phyloP scores from a whole-genome alignment of 2,888 invertebrate species.

The Tinea semifulvella region DNA sequence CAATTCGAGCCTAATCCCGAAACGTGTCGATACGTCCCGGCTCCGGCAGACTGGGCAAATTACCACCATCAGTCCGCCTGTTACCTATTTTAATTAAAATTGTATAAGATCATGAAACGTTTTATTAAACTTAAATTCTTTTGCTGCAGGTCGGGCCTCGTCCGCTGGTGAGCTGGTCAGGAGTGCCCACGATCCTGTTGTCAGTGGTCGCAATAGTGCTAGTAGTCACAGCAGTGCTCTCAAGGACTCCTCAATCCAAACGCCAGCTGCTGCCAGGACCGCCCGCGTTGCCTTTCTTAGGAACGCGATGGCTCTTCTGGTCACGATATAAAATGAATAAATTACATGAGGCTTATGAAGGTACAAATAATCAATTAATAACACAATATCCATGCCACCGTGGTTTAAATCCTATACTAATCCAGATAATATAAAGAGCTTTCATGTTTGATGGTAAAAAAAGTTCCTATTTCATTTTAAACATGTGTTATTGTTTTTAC shows the following conservation, averaged over 20 bases:
- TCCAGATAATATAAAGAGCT: too few species aligned
- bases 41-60: too few species aligned
- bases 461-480: too few species aligned
- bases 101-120: too few species aligned
- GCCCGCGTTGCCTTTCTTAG: constrained; percentile 73
- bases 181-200: constrained; percentile 47
- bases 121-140: too few species aligned
- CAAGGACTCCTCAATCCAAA: constrained; percentile 33
- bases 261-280: constrained; percentile 75
- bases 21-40: too few species aligned
- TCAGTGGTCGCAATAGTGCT: constrained; percentile 36
- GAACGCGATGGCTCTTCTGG: constrained; percentile 83
- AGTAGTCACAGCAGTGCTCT: constrained; percentile 35
- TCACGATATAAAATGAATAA: constrained; percentile 75
- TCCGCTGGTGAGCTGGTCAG: constrained; percentile 52
- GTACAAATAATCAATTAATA: constrained; percentile 40
- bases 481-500: too few species aligned
- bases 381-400: neutral
- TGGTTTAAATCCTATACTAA: too few species aligned
- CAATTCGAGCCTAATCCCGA: too few species aligned
- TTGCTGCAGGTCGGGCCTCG: constrained; percentile 39
- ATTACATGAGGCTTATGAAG: constrained; percentile 81
- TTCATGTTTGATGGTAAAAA: too few species aligned
- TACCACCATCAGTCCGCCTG: too few species aligned
- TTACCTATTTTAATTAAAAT: too few species aligned